These are phyloP conservation scores for Troilus luridus DNA, from an alignment of 2,888 invertebrate species.

Conservation along the genomic window DNA sequence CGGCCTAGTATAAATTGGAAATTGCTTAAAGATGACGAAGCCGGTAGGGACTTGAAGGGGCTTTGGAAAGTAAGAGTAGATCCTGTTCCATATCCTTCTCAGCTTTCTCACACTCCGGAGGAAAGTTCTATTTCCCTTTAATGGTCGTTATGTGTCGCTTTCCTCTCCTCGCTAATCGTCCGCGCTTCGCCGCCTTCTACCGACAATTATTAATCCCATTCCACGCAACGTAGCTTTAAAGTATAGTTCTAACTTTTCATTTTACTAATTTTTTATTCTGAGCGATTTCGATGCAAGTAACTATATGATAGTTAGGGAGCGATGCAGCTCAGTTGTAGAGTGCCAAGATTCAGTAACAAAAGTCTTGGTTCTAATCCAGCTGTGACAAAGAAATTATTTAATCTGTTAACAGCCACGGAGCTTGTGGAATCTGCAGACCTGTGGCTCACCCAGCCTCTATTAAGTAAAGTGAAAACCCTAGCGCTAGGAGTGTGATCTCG, in stretches of 20 bases:
- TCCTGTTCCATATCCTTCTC: conserved; percentile 32
- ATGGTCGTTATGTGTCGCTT: conserved; percentile 27
- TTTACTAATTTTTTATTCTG: not conserved
- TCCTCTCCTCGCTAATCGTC: not conserved
- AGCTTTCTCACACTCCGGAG: conserved; percentile 15
- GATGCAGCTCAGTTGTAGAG: no score
- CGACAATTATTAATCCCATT: conserved; percentile 4
- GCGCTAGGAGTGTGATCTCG: no score
- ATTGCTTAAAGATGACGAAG: conserved; percentile 13
- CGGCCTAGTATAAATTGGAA: not conserved
- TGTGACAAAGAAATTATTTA: no score
- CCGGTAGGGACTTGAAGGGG: not conserved
- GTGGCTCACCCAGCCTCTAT: no score
- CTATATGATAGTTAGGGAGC: no score
- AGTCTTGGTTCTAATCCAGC: no score
- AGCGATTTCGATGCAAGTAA: no score
- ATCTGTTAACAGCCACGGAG: no score
- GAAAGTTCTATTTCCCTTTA: conserved; percentile 30
- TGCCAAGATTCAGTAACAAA: no score
- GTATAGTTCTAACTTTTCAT: not conserved
- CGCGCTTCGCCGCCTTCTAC: not conserved
- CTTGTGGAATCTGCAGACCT: no score
- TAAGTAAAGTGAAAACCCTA: no score
- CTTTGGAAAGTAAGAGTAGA: conserved; percentile 33
- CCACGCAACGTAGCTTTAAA: not conserved